Evolutionary conservation across 2,113 vertebrate species (phyloP).

Genomic region (Nesoenas mayeri): DNA sequence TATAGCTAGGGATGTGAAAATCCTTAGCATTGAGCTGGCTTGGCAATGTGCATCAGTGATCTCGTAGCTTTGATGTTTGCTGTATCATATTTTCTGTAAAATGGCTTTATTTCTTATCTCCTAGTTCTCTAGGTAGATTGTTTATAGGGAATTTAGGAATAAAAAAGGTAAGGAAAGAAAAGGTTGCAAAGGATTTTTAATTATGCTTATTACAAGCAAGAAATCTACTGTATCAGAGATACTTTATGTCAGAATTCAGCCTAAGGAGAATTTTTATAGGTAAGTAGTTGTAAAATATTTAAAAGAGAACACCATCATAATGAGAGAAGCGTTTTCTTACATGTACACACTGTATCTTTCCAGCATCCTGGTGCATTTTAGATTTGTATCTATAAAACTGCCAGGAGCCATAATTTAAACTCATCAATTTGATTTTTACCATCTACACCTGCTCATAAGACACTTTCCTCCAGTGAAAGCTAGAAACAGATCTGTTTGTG

Average conservation of each 20-base stretch:
- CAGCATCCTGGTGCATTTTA: constrained; percentile 21
- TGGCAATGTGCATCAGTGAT: neutral
- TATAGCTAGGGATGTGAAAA: constrained; percentile 1
- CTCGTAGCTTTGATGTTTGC: neutral
- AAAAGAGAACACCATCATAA: constrained; percentile 8
- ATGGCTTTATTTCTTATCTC: neutral
- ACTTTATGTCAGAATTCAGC: constrained; percentile 26
- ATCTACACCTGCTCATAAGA: constrained; percentile 22
- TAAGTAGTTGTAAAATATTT: constrained; percentile 38
- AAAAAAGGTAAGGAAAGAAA: neutral
- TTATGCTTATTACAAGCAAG: constrained; percentile 24
- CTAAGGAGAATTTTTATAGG: constrained; percentile 36
- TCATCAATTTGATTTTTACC: constrained; percentile 37
- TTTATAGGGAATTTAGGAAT: neutral
- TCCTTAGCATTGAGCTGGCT: neutral
- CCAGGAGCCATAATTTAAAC: constrained; percentile 37
- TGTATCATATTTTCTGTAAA: neutral
- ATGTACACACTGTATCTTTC: neutral
- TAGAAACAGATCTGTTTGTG: constrained; percentile 4
- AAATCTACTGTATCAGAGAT: neutral
- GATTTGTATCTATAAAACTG: constrained; percentile 47
- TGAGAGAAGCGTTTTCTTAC: constrained; percentile 35
- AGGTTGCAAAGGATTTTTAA: neutral
- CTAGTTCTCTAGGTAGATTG: neutral
- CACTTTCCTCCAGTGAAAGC: neutral